Evolutionary conservation across 2,797 vertebrate species (phyloP), one percentile per base, ranked within the genome.

Genomic region (Lepidocolaptes lacrymiger): DNA sequence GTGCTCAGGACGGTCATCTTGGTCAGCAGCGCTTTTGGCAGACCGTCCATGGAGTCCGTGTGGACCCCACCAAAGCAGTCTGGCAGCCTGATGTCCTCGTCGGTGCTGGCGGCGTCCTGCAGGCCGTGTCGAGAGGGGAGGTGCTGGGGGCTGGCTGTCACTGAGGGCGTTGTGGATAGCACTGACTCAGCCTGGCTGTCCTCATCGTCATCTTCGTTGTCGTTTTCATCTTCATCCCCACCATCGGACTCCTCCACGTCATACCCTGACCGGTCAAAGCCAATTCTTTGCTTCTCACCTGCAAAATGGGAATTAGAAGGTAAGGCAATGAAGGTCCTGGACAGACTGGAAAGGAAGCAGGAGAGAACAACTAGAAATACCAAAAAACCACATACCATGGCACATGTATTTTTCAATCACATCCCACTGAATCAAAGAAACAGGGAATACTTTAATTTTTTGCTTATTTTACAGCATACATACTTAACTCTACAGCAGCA

Each of bases 191-290:
- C 98, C 97, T 99, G 99, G 96, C 99, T 99, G 96, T 99, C 99
- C 32, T 99, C 99, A 61, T 99, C 99, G 5, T 99, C 99, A 11
- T 99, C 99, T 39, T 99, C 99, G 0, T 99, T 99, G 22, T 99
- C 99, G 11, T 99, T 99, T 55, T 99, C 99, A 43, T 99, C 99
- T 7, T 99, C 99, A 14, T 99, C 99, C 0, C 98, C 98, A 19
- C 98, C 99, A 16, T 99, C 99, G 0, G 99, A 99, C 88, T 99
- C 99, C n/a, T 99, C 99, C 6, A 97, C 98, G 3, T 99, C 99
- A 4, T 98, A 99, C 28, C 99, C 99, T 37, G 98, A 98, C 3
- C 98, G 98, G 86, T 99, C 99, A 6, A 97, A 98, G 96, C 98
- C 95, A 74, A 98, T 97, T 41, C 98, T 98, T 86, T 98, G 98